Evolutionary conservation across 1,140 invertebrate species (phyloP).

Genomic region (Aricia agestis): DNA sequence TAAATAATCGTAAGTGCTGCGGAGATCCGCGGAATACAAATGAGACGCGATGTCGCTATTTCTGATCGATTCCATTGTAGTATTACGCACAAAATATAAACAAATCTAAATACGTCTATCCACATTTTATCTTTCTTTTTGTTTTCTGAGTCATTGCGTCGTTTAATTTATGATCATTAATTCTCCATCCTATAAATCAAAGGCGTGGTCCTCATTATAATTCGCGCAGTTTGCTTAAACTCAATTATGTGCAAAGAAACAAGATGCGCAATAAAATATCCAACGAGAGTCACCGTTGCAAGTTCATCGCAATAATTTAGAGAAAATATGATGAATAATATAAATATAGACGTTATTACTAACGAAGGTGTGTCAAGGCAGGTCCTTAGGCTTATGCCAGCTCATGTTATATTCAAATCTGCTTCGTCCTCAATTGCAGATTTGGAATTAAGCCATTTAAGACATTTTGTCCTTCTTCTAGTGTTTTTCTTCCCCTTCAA

Average conservation of each 20-base stretch:
- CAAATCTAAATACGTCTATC: no score
- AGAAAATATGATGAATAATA: constrained; percentile 4
- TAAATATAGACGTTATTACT: neutral
- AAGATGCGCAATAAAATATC: neutral
- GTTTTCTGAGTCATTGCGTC: no score
- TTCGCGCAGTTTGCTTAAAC: neutral
- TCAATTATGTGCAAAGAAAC: neutral
- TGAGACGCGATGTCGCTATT: neutral
- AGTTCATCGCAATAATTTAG: neutral
- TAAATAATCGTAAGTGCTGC: neutral
- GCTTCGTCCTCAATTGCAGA: neutral
- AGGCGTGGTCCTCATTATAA: no score
- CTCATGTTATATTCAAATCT: constrained; percentile 3
- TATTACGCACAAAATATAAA: neutral
- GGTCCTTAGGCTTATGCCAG: neutral
- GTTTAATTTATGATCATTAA: no score
- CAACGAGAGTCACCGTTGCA: neutral
- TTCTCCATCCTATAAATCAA: no score
- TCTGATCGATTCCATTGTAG: neutral
- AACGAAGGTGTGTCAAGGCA: neutral
- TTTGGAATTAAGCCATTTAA: constrained; percentile 1
- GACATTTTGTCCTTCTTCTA: neutral
- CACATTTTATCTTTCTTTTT: no score
- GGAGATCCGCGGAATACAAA: neutral
- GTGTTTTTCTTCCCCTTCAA: no score